These are phyloP conservation scores for Araneus ventricosus DNA, from an alignment of 1,140 invertebrate genomes.

Conservation along the genomic window DNA sequence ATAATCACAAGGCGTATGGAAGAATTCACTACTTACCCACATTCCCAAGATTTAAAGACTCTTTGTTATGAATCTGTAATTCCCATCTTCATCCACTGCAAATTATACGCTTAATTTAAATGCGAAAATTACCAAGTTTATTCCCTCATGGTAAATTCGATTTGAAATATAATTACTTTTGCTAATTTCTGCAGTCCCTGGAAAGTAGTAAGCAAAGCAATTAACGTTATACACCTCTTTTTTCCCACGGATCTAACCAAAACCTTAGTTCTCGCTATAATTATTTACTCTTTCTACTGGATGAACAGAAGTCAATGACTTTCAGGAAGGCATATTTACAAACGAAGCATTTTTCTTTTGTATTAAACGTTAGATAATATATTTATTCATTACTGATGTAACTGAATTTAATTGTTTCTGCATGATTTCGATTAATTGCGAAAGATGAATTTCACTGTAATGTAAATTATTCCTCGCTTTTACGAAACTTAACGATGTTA, in stretches of 20 bases:
- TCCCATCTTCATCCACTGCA: not conserved
- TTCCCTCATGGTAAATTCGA: slow-evolving; percentile 25
- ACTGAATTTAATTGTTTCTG: too few species aligned
- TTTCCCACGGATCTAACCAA: not conserved
- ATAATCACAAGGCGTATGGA: not conserved
- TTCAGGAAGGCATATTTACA: not conserved
- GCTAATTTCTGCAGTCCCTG: slow-evolving; percentile 5
- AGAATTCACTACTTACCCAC: not conserved
- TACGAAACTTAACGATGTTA: too few species aligned
- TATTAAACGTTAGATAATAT: too few species aligned
- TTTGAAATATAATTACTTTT: slow-evolving; percentile 42
- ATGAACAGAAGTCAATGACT: not conserved
- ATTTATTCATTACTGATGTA: too few species aligned
- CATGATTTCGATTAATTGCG: too few species aligned
- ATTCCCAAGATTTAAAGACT: not conserved
- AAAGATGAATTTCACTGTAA: too few species aligned
- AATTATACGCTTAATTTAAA: slow-evolving; percentile 11
- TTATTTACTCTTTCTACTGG: not conserved
- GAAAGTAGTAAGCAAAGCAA: slow-evolving; percentile 27
- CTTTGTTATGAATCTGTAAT: slow-evolving; percentile 1
- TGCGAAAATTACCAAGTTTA: not conserved
- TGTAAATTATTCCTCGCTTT: too few species aligned
- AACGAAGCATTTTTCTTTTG: not conserved
- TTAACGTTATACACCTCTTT: not conserved
- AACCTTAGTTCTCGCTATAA: not conserved